These are phyloP conservation scores for Cepaea nemoralis DNA, from an alignment of 1,140 invertebrate species.

Conservation along the genomic window DNA sequence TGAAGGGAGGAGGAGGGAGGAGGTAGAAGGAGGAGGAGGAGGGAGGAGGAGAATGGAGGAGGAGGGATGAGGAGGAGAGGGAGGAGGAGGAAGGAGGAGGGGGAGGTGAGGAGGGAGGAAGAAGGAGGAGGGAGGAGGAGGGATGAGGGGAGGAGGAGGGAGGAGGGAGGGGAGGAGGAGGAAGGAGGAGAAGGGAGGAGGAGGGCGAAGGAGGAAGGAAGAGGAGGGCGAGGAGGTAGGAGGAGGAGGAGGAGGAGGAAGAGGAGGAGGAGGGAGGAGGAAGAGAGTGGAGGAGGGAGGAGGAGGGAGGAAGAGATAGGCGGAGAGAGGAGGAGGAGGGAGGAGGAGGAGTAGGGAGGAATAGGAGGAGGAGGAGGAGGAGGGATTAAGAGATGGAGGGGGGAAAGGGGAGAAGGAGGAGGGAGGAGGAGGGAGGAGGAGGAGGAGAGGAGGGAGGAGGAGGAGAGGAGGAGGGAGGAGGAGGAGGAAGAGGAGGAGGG, in stretches of 20 bases:
- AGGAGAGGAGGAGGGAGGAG: conserved; percentile 19
- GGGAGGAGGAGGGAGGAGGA: background rate
- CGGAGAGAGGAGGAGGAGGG: too few species aligned
- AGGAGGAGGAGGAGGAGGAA: background rate
- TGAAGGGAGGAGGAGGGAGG: background rate
- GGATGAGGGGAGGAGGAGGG: too few species aligned
- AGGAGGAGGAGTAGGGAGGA: too few species aligned
- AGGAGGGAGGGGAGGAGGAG: background rate
- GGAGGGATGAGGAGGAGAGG: too few species aligned
- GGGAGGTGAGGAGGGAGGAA: background rate
- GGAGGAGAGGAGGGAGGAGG: background rate
- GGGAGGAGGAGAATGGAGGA: background rate
- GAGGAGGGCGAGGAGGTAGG: too few species aligned
- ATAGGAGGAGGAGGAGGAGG: too few species aligned
- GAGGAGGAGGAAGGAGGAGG: background rate
- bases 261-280: background rate
- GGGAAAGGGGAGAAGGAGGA: background rate
- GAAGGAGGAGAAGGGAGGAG: background rate
- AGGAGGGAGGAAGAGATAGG: too few species aligned
- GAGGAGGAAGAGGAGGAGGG: conserved; percentile 3
- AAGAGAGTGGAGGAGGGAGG: too few species aligned
- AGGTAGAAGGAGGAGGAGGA: conserved; percentile 40
- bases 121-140: too few species aligned
- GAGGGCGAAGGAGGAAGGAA: too few species aligned
- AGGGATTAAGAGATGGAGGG: too few species aligned